Evolutionary conservation across 92 coral and sea anemone species (phyloP).

Genomic region (Virgularia gustaviana): DNA sequence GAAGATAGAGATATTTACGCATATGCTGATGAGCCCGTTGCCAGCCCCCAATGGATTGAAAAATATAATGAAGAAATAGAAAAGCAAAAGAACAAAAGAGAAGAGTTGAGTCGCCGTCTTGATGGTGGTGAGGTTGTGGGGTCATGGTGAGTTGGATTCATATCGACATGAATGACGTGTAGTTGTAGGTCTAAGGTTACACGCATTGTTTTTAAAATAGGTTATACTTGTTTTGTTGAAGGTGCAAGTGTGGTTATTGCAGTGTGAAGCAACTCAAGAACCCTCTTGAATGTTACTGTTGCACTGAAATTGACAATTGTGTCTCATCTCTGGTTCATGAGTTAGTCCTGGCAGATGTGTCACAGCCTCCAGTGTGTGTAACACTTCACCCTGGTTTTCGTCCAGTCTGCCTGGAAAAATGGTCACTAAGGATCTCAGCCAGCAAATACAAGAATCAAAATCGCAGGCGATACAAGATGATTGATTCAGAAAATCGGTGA

Average conservation of each 20-base stretch:
- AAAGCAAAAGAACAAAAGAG: conserved; percentile 42
- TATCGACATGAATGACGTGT: neutral
- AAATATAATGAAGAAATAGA: conserved; percentile 41
- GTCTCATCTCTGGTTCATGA: too few relatives aligned
- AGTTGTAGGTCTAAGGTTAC: neutral
- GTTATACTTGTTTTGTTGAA: conserved; percentile 22
- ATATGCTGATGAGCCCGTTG: conserved; percentile 53
- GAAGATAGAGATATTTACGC: conserved; percentile 38
- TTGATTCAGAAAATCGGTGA: too few relatives aligned
- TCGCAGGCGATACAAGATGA: too few relatives aligned
- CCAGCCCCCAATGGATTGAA: conserved; percentile 44
- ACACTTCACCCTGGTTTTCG: too few relatives aligned
- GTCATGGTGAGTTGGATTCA: conserved; percentile 25
- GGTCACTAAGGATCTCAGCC: too few relatives aligned
- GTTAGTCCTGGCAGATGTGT: too few relatives aligned
- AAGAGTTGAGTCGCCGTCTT: conserved; percentile 40
- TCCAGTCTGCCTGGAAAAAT: too few relatives aligned
- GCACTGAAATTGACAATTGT: conserved; percentile 44
- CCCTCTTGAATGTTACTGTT: conserved; percentile 49
- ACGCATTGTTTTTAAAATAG: neutral
- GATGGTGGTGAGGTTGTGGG: conserved; percentile 29
- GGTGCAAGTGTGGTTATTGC: conserved; percentile 57
- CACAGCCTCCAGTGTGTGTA: too few relatives aligned
- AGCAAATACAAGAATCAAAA: too few relatives aligned
- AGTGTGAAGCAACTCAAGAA: conserved; percentile 41